phyloP scores from a whole-genome alignment of 2,113 vertebrate species.

The Perca schrenkii region DNA sequence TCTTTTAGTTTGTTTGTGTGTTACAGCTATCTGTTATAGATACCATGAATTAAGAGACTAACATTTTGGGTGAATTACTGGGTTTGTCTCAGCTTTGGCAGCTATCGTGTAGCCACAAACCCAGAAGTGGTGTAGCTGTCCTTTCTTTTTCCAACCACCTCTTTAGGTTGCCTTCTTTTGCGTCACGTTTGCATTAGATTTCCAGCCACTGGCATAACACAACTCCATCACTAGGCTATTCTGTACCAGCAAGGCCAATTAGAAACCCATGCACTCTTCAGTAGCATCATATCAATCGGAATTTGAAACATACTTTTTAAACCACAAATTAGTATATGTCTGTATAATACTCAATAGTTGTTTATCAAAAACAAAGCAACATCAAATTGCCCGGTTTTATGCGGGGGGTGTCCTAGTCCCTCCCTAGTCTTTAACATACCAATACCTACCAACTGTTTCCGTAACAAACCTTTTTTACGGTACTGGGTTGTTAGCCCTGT shows the following conservation, averaged over 20 bases:
- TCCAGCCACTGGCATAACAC: constrained; percentile 76
- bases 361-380: constrained; percentile 2
- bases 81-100: constrained; percentile 81
- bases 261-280: constrained; percentile 62
- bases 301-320: constrained; percentile 18
- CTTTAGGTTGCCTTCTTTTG: constrained; percentile 79
- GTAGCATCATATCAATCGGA: constrained; percentile 2
- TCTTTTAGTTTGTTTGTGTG: constrained; percentile 54
- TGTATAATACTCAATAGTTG: constrained; percentile 1
- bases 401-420: not conserved
- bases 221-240: constrained; percentile 57
- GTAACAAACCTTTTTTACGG: no score
- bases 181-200: constrained; percentile 83
- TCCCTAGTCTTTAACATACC: not conserved
- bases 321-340: not conserved
- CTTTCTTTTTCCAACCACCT: constrained; percentile 83
- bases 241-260: constrained; percentile 63
- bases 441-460: not conserved
- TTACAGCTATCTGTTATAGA: constrained; percentile 69
- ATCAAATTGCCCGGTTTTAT: not conserved
- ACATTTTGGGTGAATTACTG: constrained; percentile 79
- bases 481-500: no score
- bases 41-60: constrained; percentile 79
- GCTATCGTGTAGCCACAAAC: constrained; percentile 74
- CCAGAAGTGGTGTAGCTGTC: constrained; percentile 66